Evolutionary conservation across 2,113 vertebrate species (phyloP).

Genomic region (Clinocottus analis): DNA sequence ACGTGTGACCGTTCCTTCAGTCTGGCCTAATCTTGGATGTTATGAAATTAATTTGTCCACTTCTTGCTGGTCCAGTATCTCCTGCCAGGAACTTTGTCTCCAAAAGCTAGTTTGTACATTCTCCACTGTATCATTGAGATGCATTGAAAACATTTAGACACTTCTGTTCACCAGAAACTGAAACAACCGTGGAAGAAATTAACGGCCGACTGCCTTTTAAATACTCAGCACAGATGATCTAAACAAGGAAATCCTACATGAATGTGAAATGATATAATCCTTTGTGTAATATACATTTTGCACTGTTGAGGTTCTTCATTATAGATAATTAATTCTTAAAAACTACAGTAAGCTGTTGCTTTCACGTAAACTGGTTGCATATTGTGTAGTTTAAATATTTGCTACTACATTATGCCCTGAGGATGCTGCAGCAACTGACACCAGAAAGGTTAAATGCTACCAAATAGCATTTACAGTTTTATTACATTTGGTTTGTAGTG

Average conservation of each 20-base stretch:
- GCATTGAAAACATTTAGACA: slow-evolving; percentile 47
- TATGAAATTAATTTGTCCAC: slow-evolving; percentile 50
- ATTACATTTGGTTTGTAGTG: slow-evolving; percentile 39
- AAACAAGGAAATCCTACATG: slow-evolving; percentile 22
- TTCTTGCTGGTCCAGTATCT: slow-evolving; percentile 23
- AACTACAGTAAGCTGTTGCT: background rate
- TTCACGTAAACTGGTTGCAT: slow-evolving; percentile 10
- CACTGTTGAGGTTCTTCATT: slow-evolving; percentile 1
- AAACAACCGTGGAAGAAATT: slow-evolving; percentile 36
- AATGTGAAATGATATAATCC: slow-evolving; percentile 21
- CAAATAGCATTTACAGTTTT: slow-evolving; percentile 38
- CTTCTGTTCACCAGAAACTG: slow-evolving; percentile 47
- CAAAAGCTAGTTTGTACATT: slow-evolving; percentile 57
- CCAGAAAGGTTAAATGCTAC: slow-evolving; percentile 13
- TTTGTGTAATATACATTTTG: slow-evolving; percentile 9
- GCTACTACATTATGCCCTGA: slow-evolving; percentile 15
- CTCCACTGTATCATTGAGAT: slow-evolving; percentile 40
- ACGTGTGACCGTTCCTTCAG: slow-evolving; percentile 28
- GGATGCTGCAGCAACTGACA: slow-evolving; percentile 31
- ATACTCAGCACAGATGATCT: slow-evolving; percentile 22
- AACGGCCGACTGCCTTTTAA: slow-evolving; percentile 31
- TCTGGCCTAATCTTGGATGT: slow-evolving; percentile 36
- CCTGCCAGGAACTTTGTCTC: slow-evolving; percentile 65
- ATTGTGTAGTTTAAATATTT: slow-evolving; percentile 36
- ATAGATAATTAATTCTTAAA: background rate